Base-by-base conservation (phyloP, 1,140 invertebrate species). In the Drosophila mojavensis region DNA sequence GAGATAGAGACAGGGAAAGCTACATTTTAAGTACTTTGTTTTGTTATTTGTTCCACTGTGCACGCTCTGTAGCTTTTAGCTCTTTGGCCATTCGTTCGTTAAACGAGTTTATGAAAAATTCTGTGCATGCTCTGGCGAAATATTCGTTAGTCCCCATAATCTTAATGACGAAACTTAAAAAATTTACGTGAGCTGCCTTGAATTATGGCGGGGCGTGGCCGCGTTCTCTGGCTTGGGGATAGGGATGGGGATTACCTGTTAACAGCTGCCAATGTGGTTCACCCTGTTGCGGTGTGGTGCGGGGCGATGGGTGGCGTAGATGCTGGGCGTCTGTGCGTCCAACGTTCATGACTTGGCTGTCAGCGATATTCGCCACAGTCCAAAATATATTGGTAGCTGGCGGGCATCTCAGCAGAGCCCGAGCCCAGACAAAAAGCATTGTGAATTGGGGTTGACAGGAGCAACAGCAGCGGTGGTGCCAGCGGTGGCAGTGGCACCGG, bases 111-210 rank as follows among this genome's bases (percentile, higher is more conserved):
- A 89, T 88, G 83, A 88, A 80, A 89, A 88, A 88, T 88, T 88
- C 83, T 78, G 84, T 72, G 70, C 83, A 88, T 83, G 83, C 73
- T 61, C 75, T 83, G 68, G 76, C 75, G 55, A 83, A 83, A 83
- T 79, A 80, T 83, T 83, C 76, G 84, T 86, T 88, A 88, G 83
- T 86, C 83, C 20, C 50, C 88, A 88, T 88, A 88, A 88, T 88
- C 83, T 88, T 88, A 88, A 88, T 88, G 83, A 88, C 84, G 84
- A 88, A 88, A 88, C 83, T 88, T 88, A 89, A 88, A 60, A 75
- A 88, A 89, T 88, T 83, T 89, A 88, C 83, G 83, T 88, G 83
- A 88, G 83, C 84, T 88, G 83, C 80, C 64, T 88, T 80, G 84
- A 79, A 73, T 86, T 79, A 83, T 88, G 75, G 67, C 73, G 73